Evolutionary conservation across 2,113 vertebrate species (phyloP).

Genomic region (Elgaria multicarinata): DNA sequence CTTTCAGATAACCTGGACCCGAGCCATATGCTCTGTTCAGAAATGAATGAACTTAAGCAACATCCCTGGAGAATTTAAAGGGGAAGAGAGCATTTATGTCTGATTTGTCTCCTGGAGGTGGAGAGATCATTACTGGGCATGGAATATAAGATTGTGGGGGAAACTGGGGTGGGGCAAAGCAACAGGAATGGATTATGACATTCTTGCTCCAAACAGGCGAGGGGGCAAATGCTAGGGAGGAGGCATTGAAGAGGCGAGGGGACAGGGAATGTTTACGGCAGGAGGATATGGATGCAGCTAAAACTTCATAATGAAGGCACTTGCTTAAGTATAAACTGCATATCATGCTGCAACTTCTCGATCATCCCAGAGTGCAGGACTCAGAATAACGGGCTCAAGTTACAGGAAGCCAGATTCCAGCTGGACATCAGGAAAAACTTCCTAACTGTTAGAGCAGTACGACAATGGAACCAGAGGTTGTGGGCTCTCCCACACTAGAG

Average conservation of each 20-base stretch:
- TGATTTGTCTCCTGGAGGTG: neutral
- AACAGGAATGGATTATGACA: too few species aligned
- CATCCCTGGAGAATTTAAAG: neutral
- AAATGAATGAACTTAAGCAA: neutral
- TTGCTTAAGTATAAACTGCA: neutral
- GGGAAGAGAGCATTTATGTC: neutral
- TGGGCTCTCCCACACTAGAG: too few species aligned
- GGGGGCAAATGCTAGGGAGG: neutral
- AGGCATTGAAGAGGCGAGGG: neutral
- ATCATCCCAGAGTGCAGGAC: too few species aligned
- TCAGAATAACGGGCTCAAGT: too few species aligned
- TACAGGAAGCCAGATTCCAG: too few species aligned
- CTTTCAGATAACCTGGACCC: too few species aligned
- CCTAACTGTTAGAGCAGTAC: too few species aligned
- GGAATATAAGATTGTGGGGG: neutral
- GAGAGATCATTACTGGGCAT: neutral
- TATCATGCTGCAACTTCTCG: accelerated
- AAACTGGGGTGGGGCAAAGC: too few species aligned
- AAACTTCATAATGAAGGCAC: neutral
- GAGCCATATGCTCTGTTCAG: neutral
- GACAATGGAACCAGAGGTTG: too few species aligned
- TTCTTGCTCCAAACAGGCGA: neutral
- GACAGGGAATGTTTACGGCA: neutral
- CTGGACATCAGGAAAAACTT: too few species aligned
- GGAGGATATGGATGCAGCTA: neutral